A percentile compares a stretch with the other conserved stretches of the same genome.
phyloP scores from a whole-genome alignment of 2,888 invertebrate species.

The Fragum fragum region DNA sequence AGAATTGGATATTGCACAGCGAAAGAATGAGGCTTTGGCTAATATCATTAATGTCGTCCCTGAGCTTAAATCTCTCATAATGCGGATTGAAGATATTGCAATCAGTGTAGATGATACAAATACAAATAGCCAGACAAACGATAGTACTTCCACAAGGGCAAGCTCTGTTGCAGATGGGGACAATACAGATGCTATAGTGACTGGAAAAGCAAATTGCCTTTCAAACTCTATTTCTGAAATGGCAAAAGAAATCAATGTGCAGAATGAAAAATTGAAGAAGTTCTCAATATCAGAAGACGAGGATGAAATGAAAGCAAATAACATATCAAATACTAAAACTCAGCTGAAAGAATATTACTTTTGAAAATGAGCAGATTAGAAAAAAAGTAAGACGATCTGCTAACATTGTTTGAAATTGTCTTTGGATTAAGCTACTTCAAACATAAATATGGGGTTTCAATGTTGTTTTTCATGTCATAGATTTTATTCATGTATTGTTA shows the following conservation, averaged over 20 bases:
- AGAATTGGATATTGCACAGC: constrained; percentile 28
- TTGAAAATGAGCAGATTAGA: no score
- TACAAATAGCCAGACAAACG: neutral
- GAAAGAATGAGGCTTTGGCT: constrained; percentile 34
- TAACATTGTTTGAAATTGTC: no score
- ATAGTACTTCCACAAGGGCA: neutral
- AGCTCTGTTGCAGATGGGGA: constrained; percentile 35
- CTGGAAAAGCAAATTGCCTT: neutral
- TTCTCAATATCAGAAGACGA: constrained; percentile 72
- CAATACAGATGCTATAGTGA: constrained; percentile 11
- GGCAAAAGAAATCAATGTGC: constrained; percentile 47
- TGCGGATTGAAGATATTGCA: constrained; percentile 37
- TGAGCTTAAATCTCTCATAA: constrained; percentile 40
- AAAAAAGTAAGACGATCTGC: no score
- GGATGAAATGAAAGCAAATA: constrained; percentile 32
- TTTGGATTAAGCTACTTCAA: no score
- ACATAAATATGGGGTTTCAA: no score
- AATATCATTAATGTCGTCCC: constrained; percentile 46
- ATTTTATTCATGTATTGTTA: no score
- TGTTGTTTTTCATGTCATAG: no score
- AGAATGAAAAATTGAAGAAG: constrained; percentile 48
- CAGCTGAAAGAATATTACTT: constrained; percentile 40
- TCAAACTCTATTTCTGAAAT: constrained; percentile 28
- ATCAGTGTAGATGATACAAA: constrained; percentile 7
- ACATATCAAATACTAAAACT: constrained; percentile 15